phyloP scores from a whole-genome alignment of 2,113 vertebrate genomes.

The Aldabrachelys gigantea region DNA sequence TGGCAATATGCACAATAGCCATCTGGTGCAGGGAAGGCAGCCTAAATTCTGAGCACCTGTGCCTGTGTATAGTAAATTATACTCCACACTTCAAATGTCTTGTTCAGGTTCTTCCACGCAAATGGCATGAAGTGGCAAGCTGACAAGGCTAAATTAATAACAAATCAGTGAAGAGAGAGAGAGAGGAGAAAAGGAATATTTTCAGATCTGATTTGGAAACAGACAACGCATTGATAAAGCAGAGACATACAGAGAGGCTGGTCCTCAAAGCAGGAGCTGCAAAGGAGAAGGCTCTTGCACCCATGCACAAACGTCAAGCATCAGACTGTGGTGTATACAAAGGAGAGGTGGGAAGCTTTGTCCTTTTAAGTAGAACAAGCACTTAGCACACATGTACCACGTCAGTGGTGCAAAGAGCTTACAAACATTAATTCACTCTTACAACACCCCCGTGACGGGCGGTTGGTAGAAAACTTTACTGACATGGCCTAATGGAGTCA shows the following conservation, averaged over 20 bases:
- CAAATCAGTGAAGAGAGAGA: rapidly evolving
- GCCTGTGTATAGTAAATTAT: not conserved
- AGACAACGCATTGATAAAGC: not conserved
- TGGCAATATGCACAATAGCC: not conserved
- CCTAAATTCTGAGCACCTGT: rapidly evolving
- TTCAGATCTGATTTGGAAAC: not conserved
- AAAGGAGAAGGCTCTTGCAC: not conserved
- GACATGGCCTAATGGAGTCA: not conserved
- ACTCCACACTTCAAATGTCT: not conserved
- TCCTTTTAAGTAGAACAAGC: not conserved
- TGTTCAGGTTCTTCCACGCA: not conserved
- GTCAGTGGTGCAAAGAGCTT: rapidly evolving
- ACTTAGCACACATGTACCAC: not conserved
- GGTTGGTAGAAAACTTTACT: not conserved
- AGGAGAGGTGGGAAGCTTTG: not conserved
- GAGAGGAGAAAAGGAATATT: not conserved
- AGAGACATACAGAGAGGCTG: rapidly evolving
- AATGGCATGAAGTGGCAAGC: not conserved
- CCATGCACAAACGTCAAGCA: not conserved
- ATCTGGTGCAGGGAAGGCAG: rapidly evolving
- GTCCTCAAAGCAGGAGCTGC: not conserved
- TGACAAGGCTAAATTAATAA: not conserved
- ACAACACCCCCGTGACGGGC: no score
- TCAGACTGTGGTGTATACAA: not conserved
- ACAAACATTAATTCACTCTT: not conserved